These are phyloP conservation scores for Myopa testacea DNA, from an alignment of 2,888 invertebrate genomes.

Conservation along the genomic window DNA sequence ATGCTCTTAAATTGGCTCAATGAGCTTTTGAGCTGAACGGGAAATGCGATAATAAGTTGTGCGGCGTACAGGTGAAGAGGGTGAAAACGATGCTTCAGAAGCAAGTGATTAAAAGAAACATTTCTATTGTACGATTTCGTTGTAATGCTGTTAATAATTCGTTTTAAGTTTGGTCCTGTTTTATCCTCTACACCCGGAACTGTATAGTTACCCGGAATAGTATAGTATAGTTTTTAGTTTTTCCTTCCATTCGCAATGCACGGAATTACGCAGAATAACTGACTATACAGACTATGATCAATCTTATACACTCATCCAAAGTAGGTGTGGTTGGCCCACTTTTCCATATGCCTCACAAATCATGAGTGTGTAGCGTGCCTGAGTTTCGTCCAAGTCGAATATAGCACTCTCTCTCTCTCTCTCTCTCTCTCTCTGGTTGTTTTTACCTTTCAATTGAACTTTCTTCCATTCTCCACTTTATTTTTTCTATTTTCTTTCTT, in stretches of 20 bases:
- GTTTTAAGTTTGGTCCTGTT: background rate
- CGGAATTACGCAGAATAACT: too few species aligned
- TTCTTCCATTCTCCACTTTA: background rate
- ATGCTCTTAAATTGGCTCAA: slow-evolving; percentile 1
- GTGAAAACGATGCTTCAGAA: background rate
- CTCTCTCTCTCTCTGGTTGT: too few species aligned
- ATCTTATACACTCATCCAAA: too few species aligned
- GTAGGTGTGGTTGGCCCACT: too few species aligned
- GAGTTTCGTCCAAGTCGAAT: too few species aligned
- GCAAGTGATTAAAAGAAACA: background rate
- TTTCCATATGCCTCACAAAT: too few species aligned
- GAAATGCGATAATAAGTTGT: background rate
- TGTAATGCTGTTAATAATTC: background rate
- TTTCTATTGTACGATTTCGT: background rate
- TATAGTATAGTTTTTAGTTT: too few species aligned
- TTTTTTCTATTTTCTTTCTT: background rate
- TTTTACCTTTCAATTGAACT: background rate
- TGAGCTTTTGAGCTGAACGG: background rate
- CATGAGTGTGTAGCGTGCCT: too few species aligned
- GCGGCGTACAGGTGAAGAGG: background rate
- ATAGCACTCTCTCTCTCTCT: too few species aligned
- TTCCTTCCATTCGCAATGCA: too few species aligned
- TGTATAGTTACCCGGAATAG: too few species aligned
- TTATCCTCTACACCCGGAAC: background rate
- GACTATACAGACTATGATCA: too few species aligned